phyloP scores from a whole-genome alignment of 2,797 vertebrate genomes.

The Chaetophractus vellerosus region DNA sequence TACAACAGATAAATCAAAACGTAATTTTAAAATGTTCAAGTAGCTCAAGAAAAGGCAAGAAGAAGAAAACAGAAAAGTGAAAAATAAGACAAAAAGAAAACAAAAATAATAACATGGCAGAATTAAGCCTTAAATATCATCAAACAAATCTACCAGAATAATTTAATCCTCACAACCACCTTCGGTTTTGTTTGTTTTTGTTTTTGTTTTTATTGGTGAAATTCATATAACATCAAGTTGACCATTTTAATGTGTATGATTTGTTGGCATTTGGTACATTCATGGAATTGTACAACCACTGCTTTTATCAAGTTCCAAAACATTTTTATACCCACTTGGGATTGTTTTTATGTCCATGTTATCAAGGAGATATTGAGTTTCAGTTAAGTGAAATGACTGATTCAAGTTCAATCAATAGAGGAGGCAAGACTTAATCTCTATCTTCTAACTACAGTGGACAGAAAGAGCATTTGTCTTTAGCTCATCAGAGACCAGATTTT shows the following conservation, averaged over 20 bases:
- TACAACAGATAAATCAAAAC: background rate
- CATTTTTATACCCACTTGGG: background rate
- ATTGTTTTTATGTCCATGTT: background rate
- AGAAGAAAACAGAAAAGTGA: background rate
- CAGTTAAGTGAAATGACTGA: constrained; percentile 23
- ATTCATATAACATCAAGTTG: background rate
- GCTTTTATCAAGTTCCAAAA: background rate
- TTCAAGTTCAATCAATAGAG: background rate
- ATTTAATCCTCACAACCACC: background rate
- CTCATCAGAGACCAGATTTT: background rate
- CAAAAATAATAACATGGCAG: background rate
- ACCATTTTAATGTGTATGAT: background rate
- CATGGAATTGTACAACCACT: background rate
- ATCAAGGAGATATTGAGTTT: background rate
- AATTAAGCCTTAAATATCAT: too few species aligned
- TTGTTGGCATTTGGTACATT: background rate
- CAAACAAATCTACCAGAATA: background rate
- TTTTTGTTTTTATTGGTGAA: background rate
- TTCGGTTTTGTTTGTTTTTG: background rate
- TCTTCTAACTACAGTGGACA: background rate
- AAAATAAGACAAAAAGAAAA: background rate
- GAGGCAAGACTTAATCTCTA: background rate
- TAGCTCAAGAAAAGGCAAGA: background rate
- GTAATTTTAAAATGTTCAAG: background rate
- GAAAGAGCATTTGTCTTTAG: background rate